phyloP scores from a whole-genome alignment of 2,888 invertebrate species.

The Melitaea athalia region DNA sequence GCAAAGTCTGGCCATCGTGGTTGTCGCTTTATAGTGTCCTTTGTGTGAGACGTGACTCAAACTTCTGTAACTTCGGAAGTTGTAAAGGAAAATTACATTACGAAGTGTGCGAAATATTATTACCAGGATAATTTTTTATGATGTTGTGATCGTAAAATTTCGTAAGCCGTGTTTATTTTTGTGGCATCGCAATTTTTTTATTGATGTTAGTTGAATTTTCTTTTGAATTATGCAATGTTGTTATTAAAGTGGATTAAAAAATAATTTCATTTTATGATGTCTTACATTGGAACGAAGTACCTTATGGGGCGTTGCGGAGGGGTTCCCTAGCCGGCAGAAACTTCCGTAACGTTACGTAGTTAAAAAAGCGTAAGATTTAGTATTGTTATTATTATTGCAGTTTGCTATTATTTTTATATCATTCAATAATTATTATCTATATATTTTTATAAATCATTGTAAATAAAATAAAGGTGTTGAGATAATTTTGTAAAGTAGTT shows the following conservation, averaged over 20 bases:
- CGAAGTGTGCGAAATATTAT: constrained; percentile 28
- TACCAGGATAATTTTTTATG: constrained; percentile 34
- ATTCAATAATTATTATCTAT: too few relatives aligned
- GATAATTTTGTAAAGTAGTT: too few relatives aligned
- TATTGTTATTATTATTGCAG: too few relatives aligned
- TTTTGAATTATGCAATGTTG: constrained; percentile 5
- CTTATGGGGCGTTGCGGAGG: too few relatives aligned
- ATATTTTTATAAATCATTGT: too few relatives aligned
- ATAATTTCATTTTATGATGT: neutral
- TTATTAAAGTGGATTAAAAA: neutral
- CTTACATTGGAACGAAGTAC: too few relatives aligned
- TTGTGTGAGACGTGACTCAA: constrained; percentile 31
- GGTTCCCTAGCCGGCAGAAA: too few relatives aligned
- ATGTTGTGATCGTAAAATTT: constrained; percentile 26
- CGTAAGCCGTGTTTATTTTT: constrained; percentile 18
- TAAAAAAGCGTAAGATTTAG: too few relatives aligned
- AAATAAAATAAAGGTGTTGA: too few relatives aligned
- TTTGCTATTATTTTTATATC: too few relatives aligned
- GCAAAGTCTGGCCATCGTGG: constrained; percentile 25
- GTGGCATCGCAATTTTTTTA: neutral
- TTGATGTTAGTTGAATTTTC: constrained; percentile 1
- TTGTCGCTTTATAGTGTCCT: constrained; percentile 36
- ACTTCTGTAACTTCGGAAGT: constrained; percentile 34
- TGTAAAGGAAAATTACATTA: constrained; percentile 31
- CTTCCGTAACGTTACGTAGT: too few relatives aligned